Percentiles rank a stretch among this genome's conserved stretches.
These are phyloP conservation scores for Trichomycterus rosablanca DNA, from an alignment of 2,113 vertebrate genomes.

Conservation along the genomic window DNA sequence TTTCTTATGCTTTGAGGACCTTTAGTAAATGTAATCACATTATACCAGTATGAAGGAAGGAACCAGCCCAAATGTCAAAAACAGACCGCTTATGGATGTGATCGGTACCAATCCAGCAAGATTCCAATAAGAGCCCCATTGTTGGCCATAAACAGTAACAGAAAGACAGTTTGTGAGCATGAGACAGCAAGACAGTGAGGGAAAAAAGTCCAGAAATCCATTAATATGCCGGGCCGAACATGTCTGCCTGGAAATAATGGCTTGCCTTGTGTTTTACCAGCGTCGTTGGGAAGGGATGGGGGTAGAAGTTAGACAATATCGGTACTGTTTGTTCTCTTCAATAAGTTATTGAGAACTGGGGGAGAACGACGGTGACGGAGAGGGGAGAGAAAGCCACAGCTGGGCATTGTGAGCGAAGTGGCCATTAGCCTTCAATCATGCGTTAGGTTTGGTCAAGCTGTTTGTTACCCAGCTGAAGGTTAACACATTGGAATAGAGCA, in stretches of 20 bases:
- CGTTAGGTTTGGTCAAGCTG: neutral
- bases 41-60: no score
- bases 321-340: constrained; percentile 80
- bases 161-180: neutral
- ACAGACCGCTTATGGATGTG: no score
- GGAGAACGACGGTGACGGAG: constrained; percentile 67
- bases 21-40: no score
- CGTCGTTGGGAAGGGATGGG: constrained; percentile 63
- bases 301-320: constrained; percentile 75
- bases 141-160: no score
- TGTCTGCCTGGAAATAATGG: constrained; percentile 81
- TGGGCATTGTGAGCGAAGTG: constrained; percentile 56
- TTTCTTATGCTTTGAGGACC: no score
- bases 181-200: no score
- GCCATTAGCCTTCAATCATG: constrained; percentile 23
- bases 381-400: constrained; percentile 54
- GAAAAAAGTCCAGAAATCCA: constrained; percentile 64
- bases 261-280: constrained; percentile 69
- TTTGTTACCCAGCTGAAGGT: no score
- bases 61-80: no score
- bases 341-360: constrained; percentile 58
- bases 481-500: no score
- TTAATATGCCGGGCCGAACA: constrained; percentile 65
- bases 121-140: no score
- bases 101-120: no score